Evolutionary conservation across 2,113 vertebrate species (phyloP).

Genomic region (Cepphus grylle): DNA sequence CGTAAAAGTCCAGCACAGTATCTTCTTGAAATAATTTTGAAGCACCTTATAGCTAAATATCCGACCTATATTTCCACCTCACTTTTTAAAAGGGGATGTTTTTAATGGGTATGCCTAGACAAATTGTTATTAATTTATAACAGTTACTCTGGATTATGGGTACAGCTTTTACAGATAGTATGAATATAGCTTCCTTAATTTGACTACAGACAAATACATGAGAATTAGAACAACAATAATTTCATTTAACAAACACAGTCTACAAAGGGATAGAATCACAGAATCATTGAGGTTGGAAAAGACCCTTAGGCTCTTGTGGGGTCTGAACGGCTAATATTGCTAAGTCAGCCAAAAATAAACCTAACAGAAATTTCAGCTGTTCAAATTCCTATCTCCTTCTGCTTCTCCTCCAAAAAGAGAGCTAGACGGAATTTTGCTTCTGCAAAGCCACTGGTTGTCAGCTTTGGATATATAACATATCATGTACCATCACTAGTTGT

Average conservation of each 20-base stretch:
- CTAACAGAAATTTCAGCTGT: neutral
- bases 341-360: neutral
- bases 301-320: neutral
- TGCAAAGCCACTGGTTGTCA: neutral
- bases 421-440: neutral
- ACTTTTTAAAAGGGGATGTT: neutral
- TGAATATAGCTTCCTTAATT: neutral
- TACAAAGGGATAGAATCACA: neutral
- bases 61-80: neutral
- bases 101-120: neutral
- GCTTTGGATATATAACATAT: neutral
- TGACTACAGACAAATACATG: neutral
- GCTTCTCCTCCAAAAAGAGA: neutral
- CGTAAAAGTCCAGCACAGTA: neutral
- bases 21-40: neutral
- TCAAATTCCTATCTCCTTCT: neutral
- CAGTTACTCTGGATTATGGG: neutral
- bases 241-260: neutral
- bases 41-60: neutral
- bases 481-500: neutral
- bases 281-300: neutral
- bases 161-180: neutral
- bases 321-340: neutral
- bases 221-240: neutral
- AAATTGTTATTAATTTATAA: neutral